A percentile compares a stretch with the other conserved stretches of the same genome.
These are phyloP conservation scores for Pristionchus exspectatus DNA, from an alignment of 2,888 invertebrate species.

Conservation along the genomic window DNA sequence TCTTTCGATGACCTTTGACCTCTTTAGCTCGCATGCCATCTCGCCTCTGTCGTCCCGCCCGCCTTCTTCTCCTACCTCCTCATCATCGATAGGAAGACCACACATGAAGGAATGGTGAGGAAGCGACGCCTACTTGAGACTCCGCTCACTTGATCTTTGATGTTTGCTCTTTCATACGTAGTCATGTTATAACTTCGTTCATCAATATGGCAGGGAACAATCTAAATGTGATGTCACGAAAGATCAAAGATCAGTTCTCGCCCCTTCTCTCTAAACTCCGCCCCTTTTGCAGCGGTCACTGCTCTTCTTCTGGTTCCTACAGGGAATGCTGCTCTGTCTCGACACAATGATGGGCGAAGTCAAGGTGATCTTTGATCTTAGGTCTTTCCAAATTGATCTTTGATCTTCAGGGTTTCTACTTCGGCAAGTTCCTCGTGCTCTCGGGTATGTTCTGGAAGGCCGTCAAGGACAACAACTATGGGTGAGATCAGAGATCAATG, in stretches of 20 bases:
- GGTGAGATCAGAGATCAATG: not conserved
- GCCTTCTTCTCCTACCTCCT: slow-evolving; percentile 49
- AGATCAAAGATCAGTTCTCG: not conserved
- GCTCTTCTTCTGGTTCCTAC: slow-evolving; percentile 55
- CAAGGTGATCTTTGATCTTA: slow-evolving; percentile 21
- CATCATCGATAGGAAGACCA: slow-evolving; percentile 42
- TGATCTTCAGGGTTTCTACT: slow-evolving; percentile 47
- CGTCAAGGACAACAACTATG: slow-evolving; percentile 49
- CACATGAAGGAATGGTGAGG: slow-evolving; percentile 47
- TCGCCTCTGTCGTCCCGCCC: slow-evolving; percentile 36
- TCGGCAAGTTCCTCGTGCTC: slow-evolving; percentile 51
- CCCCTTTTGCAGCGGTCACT: slow-evolving; percentile 40
- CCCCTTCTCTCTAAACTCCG: not conserved
- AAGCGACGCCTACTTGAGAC: slow-evolving; percentile 2
- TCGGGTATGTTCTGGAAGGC: slow-evolving; percentile 55
- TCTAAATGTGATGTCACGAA: not conserved
- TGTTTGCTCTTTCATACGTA: not conserved
- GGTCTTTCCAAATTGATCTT: not conserved
- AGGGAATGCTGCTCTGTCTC: slow-evolving; percentile 45
- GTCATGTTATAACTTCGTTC: too few relatives aligned
- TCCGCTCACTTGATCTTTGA: slow-evolving; percentile 14
- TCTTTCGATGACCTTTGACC: not conserved
- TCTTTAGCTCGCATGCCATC: slow-evolving; percentile 22
- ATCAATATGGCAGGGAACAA: too few relatives aligned
- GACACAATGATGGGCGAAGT: slow-evolving; percentile 46